phyloP scores from a whole-genome alignment of 2,113 vertebrate genomes.

The Egretta garzetta region DNA sequence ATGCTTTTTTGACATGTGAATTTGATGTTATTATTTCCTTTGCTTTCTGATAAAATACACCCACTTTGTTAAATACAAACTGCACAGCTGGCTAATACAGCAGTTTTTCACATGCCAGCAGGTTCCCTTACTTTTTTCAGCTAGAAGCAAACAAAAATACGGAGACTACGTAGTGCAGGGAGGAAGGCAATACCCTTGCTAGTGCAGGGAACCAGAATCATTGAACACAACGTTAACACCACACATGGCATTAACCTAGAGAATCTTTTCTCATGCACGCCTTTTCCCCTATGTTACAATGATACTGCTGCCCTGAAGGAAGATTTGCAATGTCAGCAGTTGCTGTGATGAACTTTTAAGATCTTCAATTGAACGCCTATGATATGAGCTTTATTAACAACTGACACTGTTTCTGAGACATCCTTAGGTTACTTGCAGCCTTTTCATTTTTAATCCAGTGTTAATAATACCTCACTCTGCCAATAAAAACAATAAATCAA shows the following conservation, averaged over 20 bases:
- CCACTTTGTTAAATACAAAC: neutral
- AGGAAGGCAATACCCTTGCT: neutral
- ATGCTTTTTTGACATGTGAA: neutral
- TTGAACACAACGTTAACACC: neutral
- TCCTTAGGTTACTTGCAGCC: neutral
- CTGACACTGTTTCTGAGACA: neutral
- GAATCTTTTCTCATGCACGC: neutral
- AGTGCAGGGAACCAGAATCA: neutral
- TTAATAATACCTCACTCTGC: neutral
- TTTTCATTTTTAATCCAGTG: neutral
- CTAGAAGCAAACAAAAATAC: neutral
- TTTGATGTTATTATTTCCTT: constrained; percentile 1
- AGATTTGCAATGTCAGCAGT: neutral
- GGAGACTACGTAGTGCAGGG: neutral
- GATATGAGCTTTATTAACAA: neutral
- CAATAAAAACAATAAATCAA: neutral
- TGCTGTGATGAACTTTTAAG: neutral
- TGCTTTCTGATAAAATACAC: neutral
- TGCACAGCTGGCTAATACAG: neutral
- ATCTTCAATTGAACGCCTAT: neutral
- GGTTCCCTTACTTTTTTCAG: neutral
- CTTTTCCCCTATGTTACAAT: neutral
- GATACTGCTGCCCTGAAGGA: neutral
- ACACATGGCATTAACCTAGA: neutral
- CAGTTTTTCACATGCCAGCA: neutral